These are phyloP conservation scores for Alcis repandata DNA, from an alignment of 2,888 invertebrate species.

Conservation along the genomic window DNA sequence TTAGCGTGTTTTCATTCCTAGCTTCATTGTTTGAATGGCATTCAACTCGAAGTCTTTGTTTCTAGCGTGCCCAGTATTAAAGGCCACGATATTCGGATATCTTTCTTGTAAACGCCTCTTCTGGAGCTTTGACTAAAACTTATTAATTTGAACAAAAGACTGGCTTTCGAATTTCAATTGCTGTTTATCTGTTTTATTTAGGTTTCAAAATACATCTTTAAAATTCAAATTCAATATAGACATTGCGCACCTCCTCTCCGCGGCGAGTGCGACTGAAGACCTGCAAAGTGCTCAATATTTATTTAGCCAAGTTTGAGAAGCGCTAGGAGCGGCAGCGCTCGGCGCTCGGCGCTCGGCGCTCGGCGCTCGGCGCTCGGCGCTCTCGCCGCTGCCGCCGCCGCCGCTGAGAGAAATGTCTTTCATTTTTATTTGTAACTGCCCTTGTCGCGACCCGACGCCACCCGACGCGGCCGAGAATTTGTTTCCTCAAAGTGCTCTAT, in stretches of 20 bases:
- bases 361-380: no score
- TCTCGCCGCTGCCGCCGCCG: not conserved
- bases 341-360: no score
- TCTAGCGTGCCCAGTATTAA: no score
- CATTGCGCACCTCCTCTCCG: not conserved
- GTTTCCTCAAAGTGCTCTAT: slow-evolving; percentile 41
- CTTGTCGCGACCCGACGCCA: not conserved
- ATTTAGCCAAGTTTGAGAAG: slow-evolving; percentile 9
- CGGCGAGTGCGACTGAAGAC: not conserved
- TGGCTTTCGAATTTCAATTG: not conserved
- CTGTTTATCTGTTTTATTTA: slow-evolving; percentile 2
- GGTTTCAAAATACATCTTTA: not conserved
- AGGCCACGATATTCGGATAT: not conserved
- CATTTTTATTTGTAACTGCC: slow-evolving; percentile 27
- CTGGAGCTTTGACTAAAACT: not conserved
- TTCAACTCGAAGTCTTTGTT: not conserved
- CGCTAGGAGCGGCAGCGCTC: not conserved
- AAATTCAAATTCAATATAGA: slow-evolving; percentile 4
- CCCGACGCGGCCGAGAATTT: slow-evolving; percentile 27
- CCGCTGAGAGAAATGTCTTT: slow-evolving; percentile 23
- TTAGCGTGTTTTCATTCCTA: not conserved
- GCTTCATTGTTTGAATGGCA: not conserved
- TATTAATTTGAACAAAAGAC: slow-evolving; percentile 11
- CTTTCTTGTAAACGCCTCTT: not conserved
- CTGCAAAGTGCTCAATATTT: slow-evolving; percentile 21